Conservation (phyloP, 2,888 invertebrate species). For the Cryptosula pallasiana region DNA sequence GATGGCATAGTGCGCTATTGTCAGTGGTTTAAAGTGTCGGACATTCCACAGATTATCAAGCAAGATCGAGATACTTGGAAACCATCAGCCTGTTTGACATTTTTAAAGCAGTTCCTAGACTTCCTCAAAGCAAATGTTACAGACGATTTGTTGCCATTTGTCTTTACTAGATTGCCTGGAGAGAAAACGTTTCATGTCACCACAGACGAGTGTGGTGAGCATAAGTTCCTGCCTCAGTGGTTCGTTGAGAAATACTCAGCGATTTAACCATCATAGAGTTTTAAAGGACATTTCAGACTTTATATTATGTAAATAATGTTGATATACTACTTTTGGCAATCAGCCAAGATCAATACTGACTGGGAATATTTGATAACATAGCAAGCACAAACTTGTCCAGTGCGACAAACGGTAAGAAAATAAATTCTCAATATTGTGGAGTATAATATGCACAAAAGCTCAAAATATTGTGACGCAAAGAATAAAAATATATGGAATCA, state of each 20-base stretch:
- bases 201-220: background rate
- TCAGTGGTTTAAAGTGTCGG: conserved; percentile 56
- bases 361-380: too few relatives aligned
- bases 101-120: conserved; percentile 62
- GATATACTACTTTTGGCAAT: too few relatives aligned
- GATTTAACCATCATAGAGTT: too few relatives aligned
- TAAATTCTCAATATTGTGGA: background rate
- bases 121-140: conserved; percentile 56
- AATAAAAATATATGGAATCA: background rate
- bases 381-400: too few relatives aligned
- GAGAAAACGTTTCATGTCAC: background rate
- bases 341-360: too few relatives aligned
- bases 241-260: background rate
- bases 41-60: conserved; percentile 36
- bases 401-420: background rate
- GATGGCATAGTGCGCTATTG: conserved; percentile 63
- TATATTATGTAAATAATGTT: too few relatives aligned
- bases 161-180: conserved; percentile 24
- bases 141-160: conserved; percentile 30
- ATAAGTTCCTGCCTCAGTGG: conserved; percentile 7
- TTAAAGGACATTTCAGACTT: too few relatives aligned
- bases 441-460: too few relatives aligned
- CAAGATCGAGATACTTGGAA: conserved; percentile 46
- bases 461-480: background rate
- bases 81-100: conserved; percentile 64